Percentiles rank a stretch among this genome's conserved stretches.
These are phyloP conservation scores for Siniperca knerii DNA, from an alignment of 2,113 vertebrate genomes.

Conservation along the genomic window DNA sequence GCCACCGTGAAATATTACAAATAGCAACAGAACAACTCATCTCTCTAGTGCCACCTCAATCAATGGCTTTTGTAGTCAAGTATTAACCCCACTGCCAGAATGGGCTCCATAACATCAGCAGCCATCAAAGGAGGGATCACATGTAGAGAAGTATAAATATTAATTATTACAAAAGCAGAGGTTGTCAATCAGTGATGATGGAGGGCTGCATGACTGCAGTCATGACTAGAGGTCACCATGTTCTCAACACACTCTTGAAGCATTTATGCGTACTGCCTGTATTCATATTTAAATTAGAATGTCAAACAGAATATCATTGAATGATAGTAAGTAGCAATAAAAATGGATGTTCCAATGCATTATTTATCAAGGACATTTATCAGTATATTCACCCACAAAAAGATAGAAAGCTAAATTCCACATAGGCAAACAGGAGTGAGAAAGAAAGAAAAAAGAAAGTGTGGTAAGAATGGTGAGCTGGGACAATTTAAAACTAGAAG, in stretches of 20 bases:
- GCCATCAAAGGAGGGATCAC: conserved; percentile 25
- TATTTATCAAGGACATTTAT: conserved; percentile 39
- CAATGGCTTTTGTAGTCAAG: conserved; percentile 64
- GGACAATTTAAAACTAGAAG: conserved; percentile 4
- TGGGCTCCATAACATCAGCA: conserved; percentile 29
- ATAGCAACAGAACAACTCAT: conserved; percentile 62
- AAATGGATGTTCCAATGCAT: conserved; percentile 27
- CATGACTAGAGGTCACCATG: conserved; percentile 24
- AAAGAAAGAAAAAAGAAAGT: neutral
- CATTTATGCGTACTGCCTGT: neutral
- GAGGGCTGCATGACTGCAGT: conserved; percentile 2
- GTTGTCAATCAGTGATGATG: conserved; percentile 15
- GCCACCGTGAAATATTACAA: conserved; percentile 65
- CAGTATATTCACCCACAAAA: conserved; percentile 1
- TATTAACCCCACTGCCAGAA: conserved; percentile 49
- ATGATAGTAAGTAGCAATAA: conserved; percentile 20
- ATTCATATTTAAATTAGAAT: conserved; percentile 21
- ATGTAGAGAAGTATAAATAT: conserved; percentile 46
- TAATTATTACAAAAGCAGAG: conserved; percentile 53
- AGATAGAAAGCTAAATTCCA: neutral
- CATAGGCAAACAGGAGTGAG: neutral
- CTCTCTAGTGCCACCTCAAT: conserved; percentile 57
- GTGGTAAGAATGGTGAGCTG: conserved; percentile 5
- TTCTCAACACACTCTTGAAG: conserved; percentile 23
- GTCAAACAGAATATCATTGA: conserved; percentile 18